A percentile compares a stretch with the other conserved stretches of the same genome.
phyloP scores from a whole-genome alignment of 2,888 invertebrate species.

The Ypsolopha sequella region DNA sequence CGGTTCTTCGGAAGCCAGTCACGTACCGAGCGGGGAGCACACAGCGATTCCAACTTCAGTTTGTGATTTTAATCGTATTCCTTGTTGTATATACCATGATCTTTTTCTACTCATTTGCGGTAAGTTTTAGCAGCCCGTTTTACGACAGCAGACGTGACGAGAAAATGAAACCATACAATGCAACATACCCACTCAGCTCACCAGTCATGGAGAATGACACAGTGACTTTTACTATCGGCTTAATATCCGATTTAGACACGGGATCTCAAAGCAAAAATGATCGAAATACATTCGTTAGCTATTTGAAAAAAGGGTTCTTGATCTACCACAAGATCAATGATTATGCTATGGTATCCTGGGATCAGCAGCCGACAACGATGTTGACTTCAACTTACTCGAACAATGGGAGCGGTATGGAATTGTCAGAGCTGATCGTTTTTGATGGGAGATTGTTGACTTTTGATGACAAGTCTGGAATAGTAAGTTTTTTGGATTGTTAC shows the following conservation, averaged over 20 bases:
- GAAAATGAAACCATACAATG: constrained; percentile 72
- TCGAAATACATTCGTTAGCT: constrained; percentile 83
- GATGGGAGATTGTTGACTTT: constrained; percentile 91
- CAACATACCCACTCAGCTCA: constrained; percentile 86
- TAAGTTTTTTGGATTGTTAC: constrained; percentile 20
- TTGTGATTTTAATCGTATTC: no score
- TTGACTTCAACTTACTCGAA: constrained; percentile 81
- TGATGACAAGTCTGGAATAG: constrained; percentile 95
- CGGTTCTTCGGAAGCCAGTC: no score
- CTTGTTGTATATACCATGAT: no score
- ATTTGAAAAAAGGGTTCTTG: constrained; percentile 84
- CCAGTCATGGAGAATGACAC: constrained; percentile 74
- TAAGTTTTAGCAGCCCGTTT: no score
- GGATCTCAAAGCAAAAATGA: constrained; percentile 80
- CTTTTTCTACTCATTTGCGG: no score
- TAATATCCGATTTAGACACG: constrained; percentile 95
- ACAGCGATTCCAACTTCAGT: no score
- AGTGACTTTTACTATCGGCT: constrained; percentile 84
- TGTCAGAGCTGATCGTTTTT: constrained; percentile 94
- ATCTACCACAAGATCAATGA: constrained; percentile 74
- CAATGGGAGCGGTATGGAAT: constrained; percentile 95
- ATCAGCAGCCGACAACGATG: constrained; percentile 69
- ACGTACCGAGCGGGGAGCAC: no score
- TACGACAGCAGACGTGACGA: no score
- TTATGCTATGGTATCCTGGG: constrained; percentile 81